Conservation (phyloP, 2,797 vertebrate genomes). For the Dermochelys coriacea region DNA sequence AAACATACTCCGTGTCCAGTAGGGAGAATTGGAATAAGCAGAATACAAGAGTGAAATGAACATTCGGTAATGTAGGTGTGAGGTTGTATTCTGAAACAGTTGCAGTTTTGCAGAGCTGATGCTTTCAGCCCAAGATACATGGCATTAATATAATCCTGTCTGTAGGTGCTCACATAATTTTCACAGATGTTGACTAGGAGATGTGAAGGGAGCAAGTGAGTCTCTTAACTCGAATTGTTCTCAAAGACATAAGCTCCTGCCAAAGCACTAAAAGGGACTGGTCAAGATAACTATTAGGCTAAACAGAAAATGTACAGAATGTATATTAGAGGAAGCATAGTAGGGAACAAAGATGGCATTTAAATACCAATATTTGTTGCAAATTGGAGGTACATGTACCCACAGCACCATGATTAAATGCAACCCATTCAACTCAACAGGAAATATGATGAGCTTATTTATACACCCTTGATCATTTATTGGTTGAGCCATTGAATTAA, state of each 20-base stretch:
- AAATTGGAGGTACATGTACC: not conserved
- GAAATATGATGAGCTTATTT: not conserved
- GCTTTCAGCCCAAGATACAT: not conserved
- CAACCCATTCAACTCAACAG: not conserved
- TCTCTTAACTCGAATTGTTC: not conserved
- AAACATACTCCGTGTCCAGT: not conserved
- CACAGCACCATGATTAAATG: not conserved
- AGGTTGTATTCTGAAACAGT: not conserved
- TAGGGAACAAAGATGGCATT: not conserved
- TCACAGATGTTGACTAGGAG: not conserved
- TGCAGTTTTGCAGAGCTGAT: not conserved
- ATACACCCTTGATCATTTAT: not conserved
- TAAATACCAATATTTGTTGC: not conserved
- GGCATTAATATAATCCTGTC: not conserved
- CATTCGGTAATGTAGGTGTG: not conserved
- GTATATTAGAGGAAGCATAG: not conserved
- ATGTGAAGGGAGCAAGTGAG: not conserved
- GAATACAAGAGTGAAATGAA: not conserved
- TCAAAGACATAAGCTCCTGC: not conserved
- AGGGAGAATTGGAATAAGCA: not conserved
- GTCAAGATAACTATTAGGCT: not conserved
- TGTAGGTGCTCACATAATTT: accelerated
- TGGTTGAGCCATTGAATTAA: not conserved
- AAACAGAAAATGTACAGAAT: not conserved
- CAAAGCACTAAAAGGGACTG: not conserved